Percentiles rank a stretch among this genome's conserved stretches.
Evolutionary conservation across 2,888 invertebrate species (phyloP).

Genomic region (Charanyca ferruginea): DNA sequence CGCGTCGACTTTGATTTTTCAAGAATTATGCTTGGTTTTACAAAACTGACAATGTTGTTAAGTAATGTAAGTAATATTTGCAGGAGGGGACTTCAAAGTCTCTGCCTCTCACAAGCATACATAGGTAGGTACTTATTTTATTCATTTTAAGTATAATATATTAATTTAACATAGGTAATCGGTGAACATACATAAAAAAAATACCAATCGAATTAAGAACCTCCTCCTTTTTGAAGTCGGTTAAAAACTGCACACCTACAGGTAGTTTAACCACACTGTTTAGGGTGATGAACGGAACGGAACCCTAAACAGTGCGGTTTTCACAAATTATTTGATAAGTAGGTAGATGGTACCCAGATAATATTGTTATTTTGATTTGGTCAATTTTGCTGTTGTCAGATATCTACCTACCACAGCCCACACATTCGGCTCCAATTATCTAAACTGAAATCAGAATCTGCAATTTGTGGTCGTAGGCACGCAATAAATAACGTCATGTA

Average conservation of each 20-base stretch:
- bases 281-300: slow-evolving; percentile 3
- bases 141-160: too few species aligned
- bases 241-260: too few species aligned
- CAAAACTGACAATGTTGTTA: too few species aligned
- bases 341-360: not conserved
- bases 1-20: too few species aligned
- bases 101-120: too few species aligned
- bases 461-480: slow-evolving; percentile 51
- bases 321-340: slow-evolving; percentile 35
- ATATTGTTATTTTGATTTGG: slow-evolving; percentile 36
- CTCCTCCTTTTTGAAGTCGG: too few species aligned
- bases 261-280: not conserved
- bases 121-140: too few species aligned
- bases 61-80: too few species aligned
- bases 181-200: too few species aligned
- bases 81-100: too few species aligned
- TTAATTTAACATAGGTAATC: too few species aligned
- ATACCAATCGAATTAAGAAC: too few species aligned
- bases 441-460: slow-evolving; percentile 43
- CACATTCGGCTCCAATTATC: slow-evolving; percentile 41
- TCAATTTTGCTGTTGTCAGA: slow-evolving; percentile 34
- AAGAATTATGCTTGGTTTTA: not conserved
- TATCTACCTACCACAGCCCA: slow-evolving; percentile 40
- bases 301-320: slow-evolving; percentile 41
- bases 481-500: slow-evolving; percentile 26